These are phyloP conservation scores for Elephas maximus DNA, from an alignment of 2,113 vertebrate genomes.

Conservation along the genomic window DNA sequence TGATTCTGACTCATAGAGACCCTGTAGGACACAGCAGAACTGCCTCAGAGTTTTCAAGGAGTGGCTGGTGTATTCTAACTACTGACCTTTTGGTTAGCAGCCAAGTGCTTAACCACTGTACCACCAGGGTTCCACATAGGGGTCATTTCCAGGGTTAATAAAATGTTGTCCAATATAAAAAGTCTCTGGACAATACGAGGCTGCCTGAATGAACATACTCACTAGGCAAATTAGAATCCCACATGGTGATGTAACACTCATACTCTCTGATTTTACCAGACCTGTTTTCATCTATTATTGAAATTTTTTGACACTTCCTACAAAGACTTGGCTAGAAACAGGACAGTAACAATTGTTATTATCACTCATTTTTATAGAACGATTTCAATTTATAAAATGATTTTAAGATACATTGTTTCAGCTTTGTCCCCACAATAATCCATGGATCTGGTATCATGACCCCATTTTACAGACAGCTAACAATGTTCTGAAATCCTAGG, in stretches of 20 bases:
- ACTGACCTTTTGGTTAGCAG: too few species aligned
- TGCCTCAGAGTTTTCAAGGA: too few species aligned
- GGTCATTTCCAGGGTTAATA: constrained; percentile 10
- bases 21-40: too few species aligned
- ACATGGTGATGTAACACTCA: background rate
- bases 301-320: background rate
- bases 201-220: background rate
- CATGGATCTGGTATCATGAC: background rate
- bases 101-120: too few species aligned
- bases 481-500: too few species aligned
- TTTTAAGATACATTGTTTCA: background rate
- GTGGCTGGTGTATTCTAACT: too few species aligned
- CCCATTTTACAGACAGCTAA: background rate
- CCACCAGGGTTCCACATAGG: background rate
- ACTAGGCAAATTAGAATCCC: constrained; percentile 26
- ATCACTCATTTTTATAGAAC: background rate
- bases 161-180: background rate
- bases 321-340: background rate
- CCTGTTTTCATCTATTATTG: background rate
- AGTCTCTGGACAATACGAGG: background rate
- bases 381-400: background rate
- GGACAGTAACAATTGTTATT: background rate
- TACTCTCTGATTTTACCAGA: background rate
- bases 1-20: too few species aligned
- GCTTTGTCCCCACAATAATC: background rate